A percentile compares a stretch with the other conserved stretches of the same genome.
These are phyloP conservation scores for Chionomys nivalis DNA, from an alignment of 2,113 vertebrate species.

Conservation along the genomic window DNA sequence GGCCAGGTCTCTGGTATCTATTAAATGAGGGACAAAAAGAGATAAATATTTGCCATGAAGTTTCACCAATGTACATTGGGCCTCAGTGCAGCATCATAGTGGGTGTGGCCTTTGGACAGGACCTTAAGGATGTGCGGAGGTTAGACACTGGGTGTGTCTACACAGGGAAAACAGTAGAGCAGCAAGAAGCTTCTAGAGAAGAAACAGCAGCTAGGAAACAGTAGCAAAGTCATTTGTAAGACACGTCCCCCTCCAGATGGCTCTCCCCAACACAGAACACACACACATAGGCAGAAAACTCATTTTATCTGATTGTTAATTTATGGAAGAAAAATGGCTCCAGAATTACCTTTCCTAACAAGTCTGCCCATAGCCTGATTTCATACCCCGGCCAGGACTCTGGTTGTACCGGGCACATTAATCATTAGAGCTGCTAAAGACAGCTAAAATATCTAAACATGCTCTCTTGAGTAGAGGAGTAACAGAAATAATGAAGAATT, in stretches of 20 bases:
- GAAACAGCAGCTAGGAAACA: background rate
- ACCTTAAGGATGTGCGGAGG: background rate
- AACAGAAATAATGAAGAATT: conserved; percentile 59
- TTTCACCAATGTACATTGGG: rapidly evolving
- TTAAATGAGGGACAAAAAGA: background rate
- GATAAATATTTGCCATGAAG: background rate
- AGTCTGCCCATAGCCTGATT: background rate
- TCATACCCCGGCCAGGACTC: background rate
- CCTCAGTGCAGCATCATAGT: background rate
- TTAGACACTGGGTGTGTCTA: no score
- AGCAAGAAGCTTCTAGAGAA: background rate
- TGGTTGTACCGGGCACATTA: conserved; percentile 34
- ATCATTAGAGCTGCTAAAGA: conserved; percentile 35
- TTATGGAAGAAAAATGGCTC: conserved; percentile 1
- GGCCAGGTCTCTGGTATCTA: no score
- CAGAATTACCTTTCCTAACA: background rate
- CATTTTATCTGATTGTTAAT: background rate
- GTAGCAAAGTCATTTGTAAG: background rate
- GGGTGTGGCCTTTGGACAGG: background rate
- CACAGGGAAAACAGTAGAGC: background rate
- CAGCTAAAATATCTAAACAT: conserved; percentile 1
- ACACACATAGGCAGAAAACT: rapidly evolving
- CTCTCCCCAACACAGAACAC: background rate
- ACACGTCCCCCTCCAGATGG: background rate
- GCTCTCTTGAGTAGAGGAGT: conserved; percentile 43